phyloP scores from a whole-genome alignment of 2,113 vertebrate genomes.

The Artemisiospiza belli region DNA sequence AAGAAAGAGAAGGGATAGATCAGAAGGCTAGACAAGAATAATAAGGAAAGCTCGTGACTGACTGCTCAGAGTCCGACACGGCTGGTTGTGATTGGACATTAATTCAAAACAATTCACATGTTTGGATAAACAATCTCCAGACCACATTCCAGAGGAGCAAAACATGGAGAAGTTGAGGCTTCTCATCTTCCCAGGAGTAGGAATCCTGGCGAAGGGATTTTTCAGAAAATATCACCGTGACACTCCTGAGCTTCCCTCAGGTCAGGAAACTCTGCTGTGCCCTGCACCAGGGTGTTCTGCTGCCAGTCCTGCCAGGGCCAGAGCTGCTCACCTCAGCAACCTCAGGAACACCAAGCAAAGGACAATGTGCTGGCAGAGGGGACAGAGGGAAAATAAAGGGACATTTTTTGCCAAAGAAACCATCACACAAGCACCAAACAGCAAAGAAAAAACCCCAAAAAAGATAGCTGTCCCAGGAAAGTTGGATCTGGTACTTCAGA shows the following conservation, averaged over 20 bases:
- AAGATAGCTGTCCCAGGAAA: not conserved
- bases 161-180: no score
- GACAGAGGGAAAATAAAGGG: not conserved
- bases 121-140: no score
- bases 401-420: not conserved
- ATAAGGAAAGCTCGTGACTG: no score
- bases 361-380: not conserved
- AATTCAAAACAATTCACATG: no score
- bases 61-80: no score
- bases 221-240: no score
- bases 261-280: not conserved
- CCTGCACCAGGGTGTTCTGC: not conserved
- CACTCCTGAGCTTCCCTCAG: not conserved
- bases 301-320: not conserved
- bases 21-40: no score
- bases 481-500: not conserved
- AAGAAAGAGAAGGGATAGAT: no score
- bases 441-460: not conserved
- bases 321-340: not conserved
- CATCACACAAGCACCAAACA: not conserved
- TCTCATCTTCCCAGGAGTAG: no score
- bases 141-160: no score
- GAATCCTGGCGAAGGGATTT: no score
- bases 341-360: not conserved
- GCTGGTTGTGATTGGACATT: no score